These are phyloP conservation scores for Chironomus riparius DNA, from an alignment of 2,888 invertebrate genomes.

Conservation along the genomic window DNA sequence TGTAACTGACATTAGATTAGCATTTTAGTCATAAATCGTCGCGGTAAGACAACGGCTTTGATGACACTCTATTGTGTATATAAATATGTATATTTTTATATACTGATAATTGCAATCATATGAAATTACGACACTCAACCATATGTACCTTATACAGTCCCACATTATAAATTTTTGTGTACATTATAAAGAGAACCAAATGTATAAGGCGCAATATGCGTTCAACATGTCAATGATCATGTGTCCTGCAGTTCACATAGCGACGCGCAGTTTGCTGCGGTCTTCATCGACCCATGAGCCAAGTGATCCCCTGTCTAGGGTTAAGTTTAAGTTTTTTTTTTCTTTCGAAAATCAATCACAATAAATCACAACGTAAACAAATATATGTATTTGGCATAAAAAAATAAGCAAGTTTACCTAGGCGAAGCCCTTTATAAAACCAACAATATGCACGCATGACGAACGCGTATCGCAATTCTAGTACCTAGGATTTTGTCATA, in stretches of 20 bases:
- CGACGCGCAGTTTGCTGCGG: constrained; percentile 26
- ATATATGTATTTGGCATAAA: background rate
- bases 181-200: constrained; percentile 29
- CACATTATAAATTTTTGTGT: constrained; percentile 28
- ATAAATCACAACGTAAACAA: background rate
- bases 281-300: constrained; percentile 30
- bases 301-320: constrained; percentile 46
- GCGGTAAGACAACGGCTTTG: background rate
- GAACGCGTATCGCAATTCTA: background rate
- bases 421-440: background rate
- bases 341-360: too few species aligned
- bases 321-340: constrained; percentile 43
- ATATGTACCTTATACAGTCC: constrained; percentile 33
- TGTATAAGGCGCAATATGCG: too few species aligned
- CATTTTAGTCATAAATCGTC: background rate
- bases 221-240: too few species aligned
- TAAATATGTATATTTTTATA: too few species aligned
- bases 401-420: background rate
- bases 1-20: constrained; percentile 7
- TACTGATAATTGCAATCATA: background rate
- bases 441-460: background rate
- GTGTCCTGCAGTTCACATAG: constrained; percentile 47
- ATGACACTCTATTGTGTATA: background rate
- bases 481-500: too few species aligned
- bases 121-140: constrained; percentile 33